Evolutionary conservation across 2,113 vertebrate species (phyloP), one percentile per base, ranked within the genome.

Genomic region (Bagarius yarrelli): DNA sequence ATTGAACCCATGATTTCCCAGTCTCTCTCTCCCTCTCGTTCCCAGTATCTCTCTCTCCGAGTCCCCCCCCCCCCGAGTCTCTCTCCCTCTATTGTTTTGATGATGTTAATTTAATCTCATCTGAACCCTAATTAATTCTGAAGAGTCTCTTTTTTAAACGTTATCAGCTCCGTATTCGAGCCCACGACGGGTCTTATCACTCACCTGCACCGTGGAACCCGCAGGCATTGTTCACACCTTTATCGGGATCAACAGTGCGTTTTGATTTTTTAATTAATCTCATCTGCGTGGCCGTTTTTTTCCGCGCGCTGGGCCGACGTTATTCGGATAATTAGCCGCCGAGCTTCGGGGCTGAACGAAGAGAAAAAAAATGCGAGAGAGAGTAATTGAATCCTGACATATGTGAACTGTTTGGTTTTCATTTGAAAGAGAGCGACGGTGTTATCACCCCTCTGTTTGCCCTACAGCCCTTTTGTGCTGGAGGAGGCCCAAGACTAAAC

Each of bases 271-370:
- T 88, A 91, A 87, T 73, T 83, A 86, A 83, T 90, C 83, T 86
- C 89, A 88, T 83, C 90, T 60, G 64, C 50, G 71, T 64, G 81
- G 67, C 60, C 32, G n/a, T n/a, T 89, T 93, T 92, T 90, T 5
- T 55, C 6, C 21, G 87, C 88, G 18, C 21, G 88, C 85, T 83
- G 91, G 87, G n/a, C 23, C 12, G 36, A 71, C 91, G 92, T 92
- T 92, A 88, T 89, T 93, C 93, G 89, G 87, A 91, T 94, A 95
- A 95, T 94, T 93, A 94, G 91, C 86, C 86, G 85, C 83, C 84
- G 86, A 77, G 90, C 87, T 84, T 87, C 78, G 81, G 86, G 87
- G 83, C 86, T 72, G 79, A 83, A 81, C 85, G 81, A 77, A 83
- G 83, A 81, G 72, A 44, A 40, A 40, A 75, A 74, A 44, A 15